A percentile compares a stretch with the other conserved stretches of the same genome.
Evolutionary conservation across 2,797 vertebrate genomes (phyloP).

Genomic region (Ctenosaura bakeri): DNA sequence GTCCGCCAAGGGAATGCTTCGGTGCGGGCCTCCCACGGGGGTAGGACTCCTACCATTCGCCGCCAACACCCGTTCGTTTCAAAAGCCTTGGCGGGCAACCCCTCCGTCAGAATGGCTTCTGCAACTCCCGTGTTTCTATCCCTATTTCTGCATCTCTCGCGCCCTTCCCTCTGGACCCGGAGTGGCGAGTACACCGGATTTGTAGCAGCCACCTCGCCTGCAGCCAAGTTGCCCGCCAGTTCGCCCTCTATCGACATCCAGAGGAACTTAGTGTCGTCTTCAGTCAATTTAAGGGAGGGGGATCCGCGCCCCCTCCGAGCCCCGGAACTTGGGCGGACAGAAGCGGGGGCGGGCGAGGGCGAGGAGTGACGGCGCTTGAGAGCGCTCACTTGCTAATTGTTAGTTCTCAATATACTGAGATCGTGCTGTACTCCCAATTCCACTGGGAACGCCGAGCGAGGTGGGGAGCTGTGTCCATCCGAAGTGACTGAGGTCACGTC

Average conservation of each 20-base stretch:
- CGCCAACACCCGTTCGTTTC: not conserved
- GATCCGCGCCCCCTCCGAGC: no score
- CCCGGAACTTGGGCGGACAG: no score
- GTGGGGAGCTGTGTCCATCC: no score
- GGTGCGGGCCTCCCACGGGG: not conserved
- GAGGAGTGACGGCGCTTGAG: no score
- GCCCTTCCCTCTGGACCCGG: no score
- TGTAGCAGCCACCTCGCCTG: not conserved
- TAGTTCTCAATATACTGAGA: not conserved
- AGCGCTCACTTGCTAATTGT: not conserved
- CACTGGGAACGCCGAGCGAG: not conserved
- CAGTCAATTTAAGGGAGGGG: not conserved
- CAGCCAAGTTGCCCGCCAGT: not conserved
- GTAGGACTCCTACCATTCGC: not conserved
- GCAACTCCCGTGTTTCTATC: not conserved
- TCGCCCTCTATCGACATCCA: slow-evolving; percentile 24
- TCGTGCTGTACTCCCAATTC: no score
- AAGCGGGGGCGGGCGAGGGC: not conserved
- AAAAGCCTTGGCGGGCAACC: not conserved
- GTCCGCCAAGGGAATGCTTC: not conserved
- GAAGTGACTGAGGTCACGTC: not conserved
- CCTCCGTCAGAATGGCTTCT: no score
- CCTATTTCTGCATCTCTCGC: no score
- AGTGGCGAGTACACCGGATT: not conserved
- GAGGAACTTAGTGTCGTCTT: not conserved